Evolutionary conservation across 2,797 vertebrate genomes (phyloP).

Genomic region (Crocidura indochinensis): DNA sequence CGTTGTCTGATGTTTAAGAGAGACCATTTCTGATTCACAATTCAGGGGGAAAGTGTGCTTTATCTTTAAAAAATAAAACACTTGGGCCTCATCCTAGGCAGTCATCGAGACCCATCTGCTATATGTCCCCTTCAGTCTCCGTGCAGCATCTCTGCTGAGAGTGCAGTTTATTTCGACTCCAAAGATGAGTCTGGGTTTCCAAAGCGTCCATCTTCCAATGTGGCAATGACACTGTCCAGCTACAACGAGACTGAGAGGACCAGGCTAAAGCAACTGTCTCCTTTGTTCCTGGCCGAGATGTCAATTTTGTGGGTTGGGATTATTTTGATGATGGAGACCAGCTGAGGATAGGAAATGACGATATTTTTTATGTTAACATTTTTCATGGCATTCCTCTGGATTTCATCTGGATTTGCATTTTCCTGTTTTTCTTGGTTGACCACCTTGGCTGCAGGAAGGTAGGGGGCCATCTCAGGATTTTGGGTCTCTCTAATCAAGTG

Average conservation of each 20-base stretch:
- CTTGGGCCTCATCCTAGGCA: too few relatives aligned
- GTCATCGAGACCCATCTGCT: too few relatives aligned
- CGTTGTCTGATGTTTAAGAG: too few relatives aligned
- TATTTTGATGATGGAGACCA: too few relatives aligned
- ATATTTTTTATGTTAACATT: too few relatives aligned
- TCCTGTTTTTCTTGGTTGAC: slow-evolving; percentile 98
- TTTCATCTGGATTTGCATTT: slow-evolving; percentile 99
- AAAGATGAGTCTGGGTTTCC: slow-evolving; percentile 97
- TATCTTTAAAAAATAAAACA: too few relatives aligned
- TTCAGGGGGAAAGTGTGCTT: too few relatives aligned
- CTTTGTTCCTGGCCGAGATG: slow-evolving; percentile 91
- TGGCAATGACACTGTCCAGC: slow-evolving; percentile 96
- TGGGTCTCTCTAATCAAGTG: slow-evolving; percentile 99
- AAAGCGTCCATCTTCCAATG: slow-evolving; percentile 97
- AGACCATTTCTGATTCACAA: too few relatives aligned
- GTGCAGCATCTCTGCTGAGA: too few relatives aligned
- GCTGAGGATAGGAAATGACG: too few relatives aligned
- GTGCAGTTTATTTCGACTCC: slow-evolving; percentile 95
- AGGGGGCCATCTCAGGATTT: slow-evolving; percentile 98
- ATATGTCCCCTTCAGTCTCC: too few relatives aligned
- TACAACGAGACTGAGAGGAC: slow-evolving; percentile 98
- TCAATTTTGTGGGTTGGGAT: too few relatives aligned
- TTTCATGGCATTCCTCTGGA: slow-evolving; percentile 94
- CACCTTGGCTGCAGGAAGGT: slow-evolving; percentile 97
- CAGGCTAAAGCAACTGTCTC: slow-evolving; percentile 95